Evolutionary conservation across 2,797 vertebrate genomes (phyloP), one percentile per base, ranked within the genome.

Genomic region (Ataeniobius toweri): DNA sequence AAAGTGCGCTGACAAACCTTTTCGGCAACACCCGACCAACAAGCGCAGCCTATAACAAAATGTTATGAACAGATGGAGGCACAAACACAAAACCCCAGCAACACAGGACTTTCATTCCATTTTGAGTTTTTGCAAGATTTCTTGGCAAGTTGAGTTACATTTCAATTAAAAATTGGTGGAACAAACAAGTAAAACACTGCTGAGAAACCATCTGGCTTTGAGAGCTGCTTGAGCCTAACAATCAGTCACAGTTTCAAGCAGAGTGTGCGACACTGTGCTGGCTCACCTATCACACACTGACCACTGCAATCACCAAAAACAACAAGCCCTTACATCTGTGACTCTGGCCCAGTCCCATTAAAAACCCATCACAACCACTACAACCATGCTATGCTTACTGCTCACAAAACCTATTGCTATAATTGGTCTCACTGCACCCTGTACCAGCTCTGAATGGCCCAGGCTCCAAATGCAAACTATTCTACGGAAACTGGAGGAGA

Each of bases 401-500:
- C 82, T 16, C 86, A 90, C 85, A 91, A 89, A 93, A 85, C 83
- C 89, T 85, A 85, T 84, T 69, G 83, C 86, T 85, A 77, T 94
- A 94, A 94, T 93, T 94, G 92, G 91, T 89, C 94, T 88, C 89
- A 89, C 83, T 93, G 92, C 91, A 92, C 83, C 87, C 84, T 83
- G 85, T 86, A 78, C 81, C 79, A 74, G 73, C 71, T 86, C 77
- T 80, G 84, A 89, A 87, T 24, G 51, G 88, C 80, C 83, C 88
- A 86, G 82, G 71, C 55, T 51, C 83, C 78, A 86, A 89, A 92
- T 86, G 77, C 84, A 86, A 90, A 91, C 86, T 84, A 84, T 59
- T 77, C 80, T 63, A 80, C 80, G 73, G 68, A 51, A 83, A 85
- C 82, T 89, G 85, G 82, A 86, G 76, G 73, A 81, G 75, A 82